Evolutionary conservation across 1,140 invertebrate genomes (phyloP).

Genomic region (Drosophila tristis): DNA sequence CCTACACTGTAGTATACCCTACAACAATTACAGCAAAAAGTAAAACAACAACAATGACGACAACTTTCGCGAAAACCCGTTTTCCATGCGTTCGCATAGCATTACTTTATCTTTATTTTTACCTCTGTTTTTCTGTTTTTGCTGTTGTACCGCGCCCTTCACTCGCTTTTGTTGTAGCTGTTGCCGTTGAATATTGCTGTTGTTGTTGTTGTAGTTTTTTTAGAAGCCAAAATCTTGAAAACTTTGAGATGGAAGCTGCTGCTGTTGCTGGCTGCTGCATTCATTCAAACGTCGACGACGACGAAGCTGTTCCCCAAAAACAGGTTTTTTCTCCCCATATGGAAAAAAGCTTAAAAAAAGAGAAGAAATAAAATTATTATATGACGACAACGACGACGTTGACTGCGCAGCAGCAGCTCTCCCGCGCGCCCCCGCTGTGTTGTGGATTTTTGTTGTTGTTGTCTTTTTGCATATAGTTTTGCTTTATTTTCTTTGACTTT

Average conservation of each 20-base stretch:
- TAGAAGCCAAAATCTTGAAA: slow-evolving; percentile 59
- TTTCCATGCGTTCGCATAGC: slow-evolving; percentile 77
- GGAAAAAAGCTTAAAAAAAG: slow-evolving; percentile 25
- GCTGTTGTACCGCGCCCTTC: slow-evolving; percentile 54
- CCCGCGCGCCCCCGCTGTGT: neutral
- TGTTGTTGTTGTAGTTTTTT: slow-evolving; percentile 53
- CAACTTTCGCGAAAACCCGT: slow-evolving; percentile 81
- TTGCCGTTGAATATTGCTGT: slow-evolving; percentile 21
- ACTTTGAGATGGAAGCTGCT: slow-evolving; percentile 37
- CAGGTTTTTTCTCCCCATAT: slow-evolving; percentile 44
- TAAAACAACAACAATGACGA: slow-evolving; percentile 51
- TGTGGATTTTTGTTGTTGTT: slow-evolving; percentile 25
- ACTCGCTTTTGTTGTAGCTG: slow-evolving; percentile 45
- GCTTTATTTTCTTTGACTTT: slow-evolving; percentile 45
- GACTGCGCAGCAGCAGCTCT: slow-evolving; percentile 13
- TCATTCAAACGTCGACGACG: slow-evolving; percentile 41
- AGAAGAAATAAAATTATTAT: slow-evolving; percentile 48
- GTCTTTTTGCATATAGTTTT: slow-evolving; percentile 22
- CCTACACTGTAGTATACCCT: too few species aligned
- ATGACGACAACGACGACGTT: slow-evolving; percentile 54
- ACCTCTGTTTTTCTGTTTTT: slow-evolving; percentile 20
- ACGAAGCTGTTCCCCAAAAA: slow-evolving; percentile 43
- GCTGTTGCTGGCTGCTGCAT: slow-evolving; percentile 32
- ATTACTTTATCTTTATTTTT: slow-evolving; percentile 36
- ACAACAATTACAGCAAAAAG: slow-evolving; percentile 8